A percentile compares a stretch with the other conserved stretches of the same genome.
phyloP scores from a whole-genome alignment of 2,113 vertebrate genomes.

The Aegotheles bennettii region DNA sequence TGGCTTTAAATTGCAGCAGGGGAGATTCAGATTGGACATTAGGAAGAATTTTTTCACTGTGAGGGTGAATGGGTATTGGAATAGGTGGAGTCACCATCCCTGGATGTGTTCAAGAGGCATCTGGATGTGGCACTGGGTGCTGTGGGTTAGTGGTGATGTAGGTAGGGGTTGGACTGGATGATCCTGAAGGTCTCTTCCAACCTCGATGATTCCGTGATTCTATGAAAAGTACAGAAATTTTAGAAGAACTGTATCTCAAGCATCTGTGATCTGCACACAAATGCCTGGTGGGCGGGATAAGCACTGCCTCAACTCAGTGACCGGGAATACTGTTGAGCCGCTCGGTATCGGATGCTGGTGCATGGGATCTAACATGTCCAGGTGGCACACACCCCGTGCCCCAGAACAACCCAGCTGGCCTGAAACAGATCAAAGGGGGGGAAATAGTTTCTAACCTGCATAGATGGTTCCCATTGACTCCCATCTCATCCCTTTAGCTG shows the following conservation, averaged over 20 bases:
- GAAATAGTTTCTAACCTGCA: constrained; percentile 12
- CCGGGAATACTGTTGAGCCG: background rate
- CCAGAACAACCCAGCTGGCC: background rate
- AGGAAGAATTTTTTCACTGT: too few species aligned
- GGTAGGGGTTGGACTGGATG: too few species aligned
- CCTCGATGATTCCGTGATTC: too few species aligned
- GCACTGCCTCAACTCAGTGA: constrained; percentile 16
- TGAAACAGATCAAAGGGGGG: constrained; percentile 58
- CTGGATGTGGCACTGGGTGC: too few species aligned
- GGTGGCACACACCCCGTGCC: constrained; percentile 52
- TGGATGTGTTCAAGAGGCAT: too few species aligned
- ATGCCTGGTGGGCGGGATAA: background rate
- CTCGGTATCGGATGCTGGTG: constrained; percentile 47
- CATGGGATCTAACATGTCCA: background rate
- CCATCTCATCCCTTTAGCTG: background rate
- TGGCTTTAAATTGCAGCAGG: too few species aligned
- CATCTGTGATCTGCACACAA: constrained; percentile 56
- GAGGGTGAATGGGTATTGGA: too few species aligned
- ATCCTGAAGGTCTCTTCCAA: too few species aligned
- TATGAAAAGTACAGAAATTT: background rate
- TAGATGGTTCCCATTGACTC: constrained; percentile 61
- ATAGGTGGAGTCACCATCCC: too few species aligned
- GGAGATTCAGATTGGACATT: too few species aligned
- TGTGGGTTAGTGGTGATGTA: too few species aligned
- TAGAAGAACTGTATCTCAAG: background rate